Percentiles rank a stretch among this genome's conserved stretches.
These are phyloP conservation scores for Prunella himalayana DNA, from an alignment of 2,113 vertebrate genomes.

Conservation along the genomic window DNA sequence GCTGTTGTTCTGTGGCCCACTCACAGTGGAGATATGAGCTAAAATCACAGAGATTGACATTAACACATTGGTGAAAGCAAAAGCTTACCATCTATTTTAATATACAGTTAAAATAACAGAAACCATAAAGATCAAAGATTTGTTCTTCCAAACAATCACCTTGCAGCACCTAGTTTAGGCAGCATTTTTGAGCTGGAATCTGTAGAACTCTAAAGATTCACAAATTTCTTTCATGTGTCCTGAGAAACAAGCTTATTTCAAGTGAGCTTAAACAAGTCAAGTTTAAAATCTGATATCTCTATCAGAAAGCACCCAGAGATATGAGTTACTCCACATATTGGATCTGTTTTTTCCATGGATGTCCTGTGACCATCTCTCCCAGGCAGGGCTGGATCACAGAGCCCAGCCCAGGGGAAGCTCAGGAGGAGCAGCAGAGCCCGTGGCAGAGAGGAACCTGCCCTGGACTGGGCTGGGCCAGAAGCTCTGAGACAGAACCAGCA, in stretches of 20 bases:
- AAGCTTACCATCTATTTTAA: background rate
- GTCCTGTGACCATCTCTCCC: too few species aligned
- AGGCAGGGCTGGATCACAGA: background rate
- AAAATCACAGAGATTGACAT: conserved; percentile 40
- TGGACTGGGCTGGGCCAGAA: background rate
- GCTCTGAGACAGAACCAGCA: background rate
- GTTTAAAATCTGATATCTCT: background rate
- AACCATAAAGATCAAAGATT: background rate
- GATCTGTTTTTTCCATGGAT: background rate
- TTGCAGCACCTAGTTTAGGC: background rate
- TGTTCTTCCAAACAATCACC: background rate
- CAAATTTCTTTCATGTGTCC: background rate
- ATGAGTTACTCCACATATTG: accelerated
- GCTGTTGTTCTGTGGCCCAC: conserved; percentile 96
- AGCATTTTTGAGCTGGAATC: background rate
- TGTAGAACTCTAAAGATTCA: background rate
- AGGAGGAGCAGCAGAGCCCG: background rate
- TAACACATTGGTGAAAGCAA: conserved; percentile 13
- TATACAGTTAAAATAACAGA: background rate
- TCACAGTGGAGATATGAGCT: conserved; percentile 99
- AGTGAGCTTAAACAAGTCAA: background rate
- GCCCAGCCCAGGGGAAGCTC: background rate
- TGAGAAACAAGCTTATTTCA: background rate
- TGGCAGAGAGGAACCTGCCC: background rate
- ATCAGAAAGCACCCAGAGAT: background rate